Evolutionary conservation across 2,888 invertebrate species (phyloP).

Genomic region (Chaitophorus viminalis): DNA sequence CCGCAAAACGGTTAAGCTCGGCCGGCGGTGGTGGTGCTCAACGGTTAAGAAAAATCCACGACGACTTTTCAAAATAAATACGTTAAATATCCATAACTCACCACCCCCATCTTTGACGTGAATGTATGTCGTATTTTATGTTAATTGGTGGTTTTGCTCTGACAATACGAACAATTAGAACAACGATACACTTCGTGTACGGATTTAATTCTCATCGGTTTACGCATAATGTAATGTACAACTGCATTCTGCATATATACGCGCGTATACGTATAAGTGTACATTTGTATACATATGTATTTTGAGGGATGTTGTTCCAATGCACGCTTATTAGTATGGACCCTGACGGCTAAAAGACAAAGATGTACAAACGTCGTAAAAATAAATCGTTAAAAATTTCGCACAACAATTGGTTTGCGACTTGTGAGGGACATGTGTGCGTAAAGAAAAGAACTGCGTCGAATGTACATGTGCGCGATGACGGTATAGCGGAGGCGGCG

Average conservation of each 20-base stretch:
- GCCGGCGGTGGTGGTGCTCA: background rate
- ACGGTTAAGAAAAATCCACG: background rate
- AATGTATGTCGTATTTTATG: constrained; percentile 15
- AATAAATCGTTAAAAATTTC: constrained; percentile 61
- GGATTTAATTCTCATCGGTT: constrained; percentile 36
- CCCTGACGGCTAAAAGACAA: constrained; percentile 52
- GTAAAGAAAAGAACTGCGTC: background rate
- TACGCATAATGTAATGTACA: constrained; percentile 10
- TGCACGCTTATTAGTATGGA: constrained; percentile 56
- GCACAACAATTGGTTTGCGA: constrained; percentile 27
- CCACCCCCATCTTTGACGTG: constrained; percentile 27
- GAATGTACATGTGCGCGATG: background rate
- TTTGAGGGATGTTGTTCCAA: constrained; percentile 34
- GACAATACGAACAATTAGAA: constrained; percentile 30
- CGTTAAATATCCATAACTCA: background rate
- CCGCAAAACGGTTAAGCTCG: constrained; percentile 32
- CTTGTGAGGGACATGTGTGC: background rate
- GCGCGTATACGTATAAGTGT: background rate
- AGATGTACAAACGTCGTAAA: constrained; percentile 28
- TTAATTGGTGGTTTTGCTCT: constrained; percentile 57
- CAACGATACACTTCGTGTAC: constrained; percentile 39
- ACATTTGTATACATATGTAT: constrained; percentile 19
- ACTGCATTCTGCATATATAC: background rate
- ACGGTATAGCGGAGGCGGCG: background rate
- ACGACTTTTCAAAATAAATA: constrained; percentile 11